A percentile compares a stretch with the other conserved stretches of the same genome.
Conservation (phyloP, 2,113 vertebrate genomes). For the Chlamydotis undulata region DNA sequence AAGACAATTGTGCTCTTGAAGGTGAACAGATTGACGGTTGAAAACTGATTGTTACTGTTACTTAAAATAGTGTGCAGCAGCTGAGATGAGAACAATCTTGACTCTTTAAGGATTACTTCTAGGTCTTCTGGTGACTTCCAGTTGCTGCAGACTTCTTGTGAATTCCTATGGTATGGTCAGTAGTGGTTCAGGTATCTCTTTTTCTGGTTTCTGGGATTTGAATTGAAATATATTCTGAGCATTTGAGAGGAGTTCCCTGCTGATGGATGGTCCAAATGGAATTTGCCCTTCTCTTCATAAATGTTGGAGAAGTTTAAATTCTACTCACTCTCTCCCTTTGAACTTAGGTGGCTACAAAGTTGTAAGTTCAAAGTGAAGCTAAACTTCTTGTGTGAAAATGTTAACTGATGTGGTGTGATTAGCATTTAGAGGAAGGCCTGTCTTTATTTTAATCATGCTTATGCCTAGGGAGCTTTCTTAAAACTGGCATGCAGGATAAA, state of each 20-base stretch:
- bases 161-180: not conserved
- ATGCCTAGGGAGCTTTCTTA: not conserved
- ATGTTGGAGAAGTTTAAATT: constrained; percentile 21
- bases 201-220: not conserved
- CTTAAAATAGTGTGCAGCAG: not conserved
- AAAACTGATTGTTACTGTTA: not conserved
- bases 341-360: constrained; percentile 12
- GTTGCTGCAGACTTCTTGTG: not conserved
- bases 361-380: not conserved
- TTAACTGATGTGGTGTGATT: not conserved
- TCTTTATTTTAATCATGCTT: not conserved
- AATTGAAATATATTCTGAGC: not conserved
- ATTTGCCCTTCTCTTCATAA: not conserved
- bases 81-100: not conserved
- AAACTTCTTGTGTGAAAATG: not conserved
- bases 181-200: not conserved
- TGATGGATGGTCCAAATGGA: not conserved
- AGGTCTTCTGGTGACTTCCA: not conserved
- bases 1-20: not conserved
- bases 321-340: constrained; percentile 26
- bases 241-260: not conserved
- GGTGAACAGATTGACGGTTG: not conserved
- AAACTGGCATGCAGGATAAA: not conserved
- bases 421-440: not conserved
- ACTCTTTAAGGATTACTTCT: not conserved